Conservation (phyloP, 2,797 vertebrate genomes). For the Cryptoblepharus egeriae region DNA sequence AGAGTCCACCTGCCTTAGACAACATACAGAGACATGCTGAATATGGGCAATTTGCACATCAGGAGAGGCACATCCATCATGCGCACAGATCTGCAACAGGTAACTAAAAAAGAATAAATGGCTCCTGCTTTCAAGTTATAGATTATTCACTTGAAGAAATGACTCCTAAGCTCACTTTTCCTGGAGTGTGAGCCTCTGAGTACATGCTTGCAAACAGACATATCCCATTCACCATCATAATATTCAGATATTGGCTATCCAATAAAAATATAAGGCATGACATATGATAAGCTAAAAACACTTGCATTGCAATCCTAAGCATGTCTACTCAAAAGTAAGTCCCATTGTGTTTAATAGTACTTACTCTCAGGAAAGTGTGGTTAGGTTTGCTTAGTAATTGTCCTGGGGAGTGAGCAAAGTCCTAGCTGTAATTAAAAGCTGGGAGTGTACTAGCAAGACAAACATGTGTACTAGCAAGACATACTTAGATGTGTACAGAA, state of each 20-base stretch:
- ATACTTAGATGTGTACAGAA: not conserved
- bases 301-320: no score
- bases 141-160: not conserved
- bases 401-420: not conserved
- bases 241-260: no score
- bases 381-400: no score
- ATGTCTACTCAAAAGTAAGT: no score
- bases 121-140: accelerated
- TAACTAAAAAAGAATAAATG: not conserved
- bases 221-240: not conserved
- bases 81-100: slow-evolving; percentile 30
- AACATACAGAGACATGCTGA: not conserved
- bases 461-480: not conserved
- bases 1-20: not conserved
- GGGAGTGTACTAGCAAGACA: not conserved
- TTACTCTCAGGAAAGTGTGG: no score
- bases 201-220: no score
- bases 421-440: not conserved
- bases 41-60: not conserved
- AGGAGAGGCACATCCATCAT: not conserved
- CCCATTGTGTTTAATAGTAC: no score
- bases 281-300: no score
- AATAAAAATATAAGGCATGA: no score
- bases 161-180: accelerated
- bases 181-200: accelerated